Evolutionary conservation across 1,140 invertebrate species (phyloP), one percentile per base, ranked within the genome.

Genomic region (Tribolium castaneum): DNA sequence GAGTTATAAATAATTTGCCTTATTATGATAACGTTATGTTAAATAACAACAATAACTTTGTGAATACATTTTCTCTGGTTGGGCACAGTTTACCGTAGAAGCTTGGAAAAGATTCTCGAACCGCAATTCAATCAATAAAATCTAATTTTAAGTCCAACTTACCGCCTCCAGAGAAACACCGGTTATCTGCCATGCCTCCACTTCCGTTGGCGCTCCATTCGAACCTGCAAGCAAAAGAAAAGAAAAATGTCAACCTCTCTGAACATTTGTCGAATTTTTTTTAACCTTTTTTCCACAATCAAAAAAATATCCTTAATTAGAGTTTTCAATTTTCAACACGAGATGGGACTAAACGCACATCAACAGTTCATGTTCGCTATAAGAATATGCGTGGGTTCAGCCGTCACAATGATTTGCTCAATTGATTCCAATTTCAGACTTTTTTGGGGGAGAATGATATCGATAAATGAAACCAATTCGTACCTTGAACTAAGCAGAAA

Each of bases 161-260:
- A 91, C 90, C 90, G 88, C 90, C 90, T 88, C 90, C 89, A 87
- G 89, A 88, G 82, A 88, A 90, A 88, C 89, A 90, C 85, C 89
- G 88, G 87, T 90, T 90, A 87, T 90, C 89, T 89, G 89, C 89
- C 90, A 90, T 90, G 88, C 88, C 88, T 89, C 87, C 87, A 86
- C 83, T 86, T 87, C 86, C 82, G 83, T 85, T 86, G 85, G 85
- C 86, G 84, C 85, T 80, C 86, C 85, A 86, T 85, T 83, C 83
- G 82, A 83, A 81, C 80, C 85, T 86, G 79, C 10, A 83, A 83
- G 52, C 22, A 79, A 81, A 45, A 2, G n/a, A n/a, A 45, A 45
- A 45, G n/a, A 62, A 79, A 76, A 72, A 70, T 51, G 35, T 50
- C 52, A 66, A 35, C 6, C n/a, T 34, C 14, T 35, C 30, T 73